phyloP scores from a whole-genome alignment of 2,113 vertebrate species.

The Mustelus asterias region DNA sequence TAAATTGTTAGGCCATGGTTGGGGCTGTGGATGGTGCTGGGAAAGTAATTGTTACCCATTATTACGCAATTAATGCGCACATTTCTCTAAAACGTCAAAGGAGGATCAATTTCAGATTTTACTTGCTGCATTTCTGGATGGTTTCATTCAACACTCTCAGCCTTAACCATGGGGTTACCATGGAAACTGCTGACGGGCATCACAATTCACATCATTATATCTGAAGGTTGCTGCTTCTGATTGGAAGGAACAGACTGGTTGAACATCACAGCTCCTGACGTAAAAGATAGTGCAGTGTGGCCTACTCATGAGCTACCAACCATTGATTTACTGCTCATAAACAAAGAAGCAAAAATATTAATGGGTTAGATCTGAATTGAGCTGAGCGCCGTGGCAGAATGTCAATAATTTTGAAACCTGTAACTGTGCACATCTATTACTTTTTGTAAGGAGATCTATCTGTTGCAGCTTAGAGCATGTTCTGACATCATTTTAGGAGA shows the following conservation, averaged over 20 bases:
- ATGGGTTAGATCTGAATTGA: not conserved
- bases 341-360: not conserved
- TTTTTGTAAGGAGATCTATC: not conserved
- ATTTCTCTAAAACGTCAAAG: not conserved
- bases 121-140: not conserved
- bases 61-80: too few species aligned
- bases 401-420: not conserved
- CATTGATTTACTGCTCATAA: slow-evolving; percentile 1
- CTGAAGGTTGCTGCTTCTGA: not conserved
- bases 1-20: too few species aligned
- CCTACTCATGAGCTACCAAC: not conserved
- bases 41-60: not conserved
- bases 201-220: not conserved
- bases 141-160: not conserved
- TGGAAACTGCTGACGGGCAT: not conserved
- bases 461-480: not conserved
- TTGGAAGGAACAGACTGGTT: not conserved
- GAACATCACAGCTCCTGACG: not conserved
- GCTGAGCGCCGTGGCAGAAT: not conserved
- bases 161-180: not conserved
- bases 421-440: not conserved
- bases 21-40: not conserved
- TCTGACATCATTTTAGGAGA: not conserved
- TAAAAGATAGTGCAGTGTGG: not conserved
- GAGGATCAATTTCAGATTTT: not conserved